Base-by-base conservation (phyloP, 2,113 vertebrate species). In the Speoplatyrhinus poulsoni region DNA sequence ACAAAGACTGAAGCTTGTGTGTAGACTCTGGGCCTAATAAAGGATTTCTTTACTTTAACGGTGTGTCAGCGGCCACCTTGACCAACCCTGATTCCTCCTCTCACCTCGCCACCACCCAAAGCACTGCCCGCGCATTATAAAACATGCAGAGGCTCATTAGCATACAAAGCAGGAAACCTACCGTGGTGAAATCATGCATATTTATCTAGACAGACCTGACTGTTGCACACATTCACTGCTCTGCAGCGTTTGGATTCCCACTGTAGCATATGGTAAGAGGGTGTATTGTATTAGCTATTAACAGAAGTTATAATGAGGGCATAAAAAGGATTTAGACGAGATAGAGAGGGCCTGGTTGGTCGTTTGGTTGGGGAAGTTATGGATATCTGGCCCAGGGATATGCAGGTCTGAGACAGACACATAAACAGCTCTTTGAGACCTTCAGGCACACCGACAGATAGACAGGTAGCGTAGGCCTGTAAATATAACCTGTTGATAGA, bases 161-260 rank as follows among this genome's bases (percentile, higher is more conserved):
- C 89, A 91, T 90, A 89, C 85, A 89, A 88, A 89, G 87, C 89
- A 88, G 85, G 81, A 84, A 85, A 87, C 73, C 84, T 71, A 83
- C 82, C 62, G 58, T 71, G 50, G 52, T 56, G 75, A 66, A 85
- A 77, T 87, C 88, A 89, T 90, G 70, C 88, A 91, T 91, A 91
- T 90, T 89, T 89, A 91, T 88, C 85, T 55, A 61, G 66, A 72
- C 60, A 62, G 69, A 83, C 67, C 81, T 73, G 68, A 74, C 76
- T 81, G 65, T 69, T 70, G 77, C 63, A 26, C 26, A 26, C 26
- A 26, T 26, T 26, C 26, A 26, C 26, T 26, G 26, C 26, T 26
- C 26, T 26, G 26, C 17, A 62, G 79, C 78, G 72, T 57, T 57
- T 57, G 57, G 41, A 66, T 73, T 68, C 63, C 76, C 56, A 19